Evolutionary conservation across 2,888 invertebrate genomes (phyloP).

Genomic region (Sinohyriopsis cumingii): DNA sequence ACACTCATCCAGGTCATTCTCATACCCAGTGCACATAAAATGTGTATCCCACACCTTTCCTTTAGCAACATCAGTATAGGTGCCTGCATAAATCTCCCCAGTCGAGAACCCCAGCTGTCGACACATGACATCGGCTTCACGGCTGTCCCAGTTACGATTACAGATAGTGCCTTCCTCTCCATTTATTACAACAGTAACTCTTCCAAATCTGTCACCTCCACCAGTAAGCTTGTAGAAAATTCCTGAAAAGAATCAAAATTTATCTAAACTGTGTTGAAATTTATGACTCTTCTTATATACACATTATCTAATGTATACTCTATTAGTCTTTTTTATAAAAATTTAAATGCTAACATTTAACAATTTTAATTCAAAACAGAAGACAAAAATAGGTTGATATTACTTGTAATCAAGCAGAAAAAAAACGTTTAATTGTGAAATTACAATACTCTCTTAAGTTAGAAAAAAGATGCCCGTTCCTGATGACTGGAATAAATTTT

Average conservation of each 20-base stretch:
- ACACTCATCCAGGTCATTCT: slow-evolving; percentile 52
- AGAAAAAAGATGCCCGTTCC: too few species aligned
- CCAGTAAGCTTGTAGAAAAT: slow-evolving; percentile 48
- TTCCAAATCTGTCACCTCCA: slow-evolving; percentile 46
- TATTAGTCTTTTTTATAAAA: too few species aligned
- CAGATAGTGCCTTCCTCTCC: slow-evolving; percentile 83
- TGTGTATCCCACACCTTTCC: slow-evolving; percentile 59
- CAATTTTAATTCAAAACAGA: not conserved
- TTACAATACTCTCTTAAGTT: too few species aligned
- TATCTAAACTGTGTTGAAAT: not conserved
- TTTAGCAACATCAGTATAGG: slow-evolving; percentile 30
- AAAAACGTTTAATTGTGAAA: too few species aligned
- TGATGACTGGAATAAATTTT: too few species aligned
- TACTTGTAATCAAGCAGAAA: too few species aligned
- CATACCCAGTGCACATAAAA: slow-evolving; percentile 55
- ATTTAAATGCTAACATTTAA: not conserved
- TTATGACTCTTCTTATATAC: too few species aligned
- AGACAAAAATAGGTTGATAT: not conserved
- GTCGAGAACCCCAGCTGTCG: slow-evolving; percentile 51
- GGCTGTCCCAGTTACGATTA: slow-evolving; percentile 82
- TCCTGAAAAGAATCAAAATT: slow-evolving; percentile 26
- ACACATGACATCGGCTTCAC: slow-evolving; percentile 78
- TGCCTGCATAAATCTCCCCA: slow-evolving; percentile 45
- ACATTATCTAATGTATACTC: too few species aligned
- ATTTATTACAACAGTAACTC: slow-evolving; percentile 80